Base-by-base conservation (phyloP, 2,888 invertebrate species). In the Cremastinae sp. region DNA sequence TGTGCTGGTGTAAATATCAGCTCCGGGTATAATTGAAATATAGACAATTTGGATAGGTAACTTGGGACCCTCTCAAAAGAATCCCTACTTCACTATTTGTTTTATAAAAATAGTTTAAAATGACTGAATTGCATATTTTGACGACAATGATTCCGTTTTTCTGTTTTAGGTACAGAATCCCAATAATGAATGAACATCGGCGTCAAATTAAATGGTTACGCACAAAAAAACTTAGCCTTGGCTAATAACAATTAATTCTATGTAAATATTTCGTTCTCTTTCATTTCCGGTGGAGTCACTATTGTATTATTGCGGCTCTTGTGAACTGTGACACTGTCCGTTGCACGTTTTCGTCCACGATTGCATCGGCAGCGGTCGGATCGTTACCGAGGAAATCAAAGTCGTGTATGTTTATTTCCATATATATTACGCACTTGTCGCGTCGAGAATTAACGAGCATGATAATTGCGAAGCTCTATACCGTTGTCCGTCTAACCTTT, bases 291-390 rank as follows among this genome's bases (percentile, higher is more conserved):
- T 38, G 47, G 49, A 66, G 28, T 28, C 28, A 70, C 62, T 69
- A 73, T 73, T 76, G 69, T 65, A 58, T 66, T 49, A 14, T 59
- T 38, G 66, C 62, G 74, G 72, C 62, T 68, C 62, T 20, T 47
- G 16, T 78, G 80, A 80, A 75, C 80, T 80, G 59, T 80, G 78
- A 79, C 79, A 79, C 74, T 41, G 18, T 51, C 14, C 8, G 14
- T 18, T 70, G 61, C 61, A 74, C 18, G 43, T 53, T 53, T 45
- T 16, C 43, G 16, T 53, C 58, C 49, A 49, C 34, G 36, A 53
- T 51, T 20, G 41, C 36, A 38, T 54, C 28, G 12, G n/a, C n/a
- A n/a, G n/a, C 51, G 38, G 43, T 2, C 47, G 4, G 16, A 45
- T 36, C 34, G 10, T 9, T 12, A 4, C 5, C 4, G 8, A 14